Conservation (phyloP, 2,797 vertebrate genomes). For the Iguana delicatissima region DNA sequence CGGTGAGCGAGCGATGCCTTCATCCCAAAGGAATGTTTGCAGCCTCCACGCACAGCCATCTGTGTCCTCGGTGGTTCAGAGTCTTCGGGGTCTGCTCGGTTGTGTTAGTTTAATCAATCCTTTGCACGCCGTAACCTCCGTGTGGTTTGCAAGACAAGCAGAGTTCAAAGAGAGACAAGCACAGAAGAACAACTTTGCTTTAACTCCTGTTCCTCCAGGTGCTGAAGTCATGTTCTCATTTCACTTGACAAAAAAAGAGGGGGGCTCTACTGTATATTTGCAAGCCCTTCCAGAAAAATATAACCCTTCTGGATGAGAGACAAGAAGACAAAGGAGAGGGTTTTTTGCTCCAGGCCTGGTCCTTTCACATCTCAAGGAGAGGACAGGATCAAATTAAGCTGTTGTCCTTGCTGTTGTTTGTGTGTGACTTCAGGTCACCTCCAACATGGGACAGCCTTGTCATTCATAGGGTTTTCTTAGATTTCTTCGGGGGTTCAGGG, state of each 20-base stretch:
- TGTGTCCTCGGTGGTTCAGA: neutral
- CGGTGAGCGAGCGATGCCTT: neutral
- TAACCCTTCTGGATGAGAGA: neutral
- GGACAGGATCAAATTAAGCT: no score
- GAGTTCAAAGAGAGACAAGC: conserved; percentile 13
- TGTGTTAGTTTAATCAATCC: conserved; percentile 13
- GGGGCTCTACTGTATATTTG: no score
- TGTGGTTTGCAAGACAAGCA: conserved; percentile 18
- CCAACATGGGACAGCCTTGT: no score
- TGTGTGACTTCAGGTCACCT: no score
- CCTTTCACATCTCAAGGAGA: no score
- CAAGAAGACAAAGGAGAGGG: no score
- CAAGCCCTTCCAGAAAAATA: neutral
- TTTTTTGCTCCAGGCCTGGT: no score
- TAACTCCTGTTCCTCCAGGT: neutral
- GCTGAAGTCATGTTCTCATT: neutral
- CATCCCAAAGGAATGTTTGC: neutral
- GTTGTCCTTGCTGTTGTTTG: no score
- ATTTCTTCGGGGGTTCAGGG: no score
- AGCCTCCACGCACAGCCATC: neutral
- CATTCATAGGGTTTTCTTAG: no score
- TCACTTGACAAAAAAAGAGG: neutral
- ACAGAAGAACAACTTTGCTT: neutral
- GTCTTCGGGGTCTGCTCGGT: neutral
- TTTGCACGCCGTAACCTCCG: neutral